Conservation (phyloP, 2,113 vertebrate genomes). For the Anoura caudifer region DNA sequence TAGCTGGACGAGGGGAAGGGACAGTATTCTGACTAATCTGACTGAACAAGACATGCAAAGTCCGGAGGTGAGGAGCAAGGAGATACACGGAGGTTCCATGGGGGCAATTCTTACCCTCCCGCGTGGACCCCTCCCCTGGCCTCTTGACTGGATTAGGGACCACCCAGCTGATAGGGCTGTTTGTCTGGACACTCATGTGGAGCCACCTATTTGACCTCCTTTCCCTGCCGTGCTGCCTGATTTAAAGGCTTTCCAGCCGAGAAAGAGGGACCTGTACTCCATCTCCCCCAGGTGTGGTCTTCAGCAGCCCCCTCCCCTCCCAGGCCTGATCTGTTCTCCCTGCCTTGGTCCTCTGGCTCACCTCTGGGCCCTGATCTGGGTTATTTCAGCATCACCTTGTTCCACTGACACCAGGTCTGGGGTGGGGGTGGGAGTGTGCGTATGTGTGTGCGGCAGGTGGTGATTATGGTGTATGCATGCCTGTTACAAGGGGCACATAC, state of each 20-base stretch:
- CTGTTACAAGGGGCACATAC: not conserved
- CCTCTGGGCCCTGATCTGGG: not conserved
- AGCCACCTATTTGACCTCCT: not conserved
- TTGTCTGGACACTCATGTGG: not conserved
- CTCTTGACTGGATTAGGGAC: not conserved
- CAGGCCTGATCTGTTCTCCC: not conserved
- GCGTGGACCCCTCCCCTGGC: accelerated
- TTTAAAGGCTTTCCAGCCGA: not conserved
- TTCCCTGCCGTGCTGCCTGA: not conserved
- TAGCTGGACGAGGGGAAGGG: not conserved
- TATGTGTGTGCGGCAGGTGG: not conserved
- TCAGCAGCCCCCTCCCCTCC: not conserved
- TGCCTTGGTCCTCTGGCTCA: not conserved
- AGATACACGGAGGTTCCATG: accelerated
- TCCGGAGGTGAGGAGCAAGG: accelerated
- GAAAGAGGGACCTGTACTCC: not conserved
- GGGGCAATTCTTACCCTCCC: not conserved
- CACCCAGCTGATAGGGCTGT: not conserved
- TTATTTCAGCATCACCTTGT: not conserved
- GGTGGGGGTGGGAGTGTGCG: not conserved
- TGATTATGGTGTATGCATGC: not conserved
- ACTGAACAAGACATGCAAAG: accelerated
- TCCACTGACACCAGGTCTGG: not conserved
- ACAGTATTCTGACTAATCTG: not conserved
- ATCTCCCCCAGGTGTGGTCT: not conserved